Base-by-base conservation (phyloP, 1,140 invertebrate genomes). In the Magallana ariakensis region DNA sequence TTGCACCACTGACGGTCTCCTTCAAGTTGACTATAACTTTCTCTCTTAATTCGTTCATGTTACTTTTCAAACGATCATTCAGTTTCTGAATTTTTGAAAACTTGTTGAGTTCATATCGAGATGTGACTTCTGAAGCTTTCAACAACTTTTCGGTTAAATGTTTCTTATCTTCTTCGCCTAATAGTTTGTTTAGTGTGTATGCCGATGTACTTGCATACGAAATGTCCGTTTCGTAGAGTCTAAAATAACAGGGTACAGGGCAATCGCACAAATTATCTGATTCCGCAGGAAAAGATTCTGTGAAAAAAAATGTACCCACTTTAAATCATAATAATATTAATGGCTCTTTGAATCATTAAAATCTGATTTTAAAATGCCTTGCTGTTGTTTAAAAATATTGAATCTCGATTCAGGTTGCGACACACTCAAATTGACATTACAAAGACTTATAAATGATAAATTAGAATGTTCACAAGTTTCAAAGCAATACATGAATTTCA, bases 241-340 rank as follows among this genome's bases (percentile, higher is more conserved):
- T 83, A 15, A 89, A 90, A 11, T 80, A 56, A 85, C 92, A 92
- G 3, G 92, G 92, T 0, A 92, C 85, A 11, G 90, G 91, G 81
- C 92, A 92, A 8, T 85, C 33, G 84, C 92, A 92, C 1, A 82
- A 58, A 10, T 62, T 58, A 57, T 83, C 87, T 46, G 66, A 82
- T 8, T 83, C 26, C 9, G n/a, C 75, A 11, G 87, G 87, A 16
- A 88, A 88, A n/a, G 56, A 9, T 11, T 88, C 87, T 88, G 26
- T 6, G 83, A 56, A 70, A n/a, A 56, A 70, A n/a, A 16, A 85
- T 53, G 33, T 46, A 46, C 5, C 33, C 33, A 4, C 5, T 46
- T 46, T 46, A 46, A 46, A 46, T 4, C 33, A 46, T 46, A 5
- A 46, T 46, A 46, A 46, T 46, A 46, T 46, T 1, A 5, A 46